Evolutionary conservation across 2,113 vertebrate species (phyloP).

Genomic region (Cheirogaleus medius): DNA sequence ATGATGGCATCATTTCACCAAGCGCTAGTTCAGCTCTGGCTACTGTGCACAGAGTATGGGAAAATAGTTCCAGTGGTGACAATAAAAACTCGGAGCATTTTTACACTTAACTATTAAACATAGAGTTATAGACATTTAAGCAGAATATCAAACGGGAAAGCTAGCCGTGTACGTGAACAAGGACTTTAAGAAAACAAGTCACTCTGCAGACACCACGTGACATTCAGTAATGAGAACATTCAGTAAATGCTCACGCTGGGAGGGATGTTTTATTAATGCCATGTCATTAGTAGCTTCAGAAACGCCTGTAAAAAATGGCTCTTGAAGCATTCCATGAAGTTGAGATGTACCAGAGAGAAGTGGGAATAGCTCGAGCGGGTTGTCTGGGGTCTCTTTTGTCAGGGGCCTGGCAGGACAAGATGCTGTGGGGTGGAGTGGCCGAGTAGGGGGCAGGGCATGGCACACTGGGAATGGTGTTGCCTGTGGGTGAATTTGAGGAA

Average conservation of each 20-base stretch:
- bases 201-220: constrained; percentile 32
- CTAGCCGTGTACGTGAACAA: constrained; percentile 1
- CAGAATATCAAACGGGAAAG: constrained; percentile 47
- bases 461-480: neutral
- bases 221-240: constrained; percentile 54
- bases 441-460: neutral
- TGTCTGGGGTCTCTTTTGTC: neutral
- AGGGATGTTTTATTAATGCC: constrained; percentile 64
- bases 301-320: constrained; percentile 15
- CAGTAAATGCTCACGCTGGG: neutral
- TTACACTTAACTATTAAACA: constrained; percentile 10
- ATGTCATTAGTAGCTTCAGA: neutral
- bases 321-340: neutral
- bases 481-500: neutral
- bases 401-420: neutral
- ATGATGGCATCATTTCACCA: neutral
- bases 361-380: accelerated
- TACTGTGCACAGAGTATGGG: neutral
- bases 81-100: constrained; percentile 34
- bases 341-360: neutral
- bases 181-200: constrained; percentile 22
- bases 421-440: neutral
- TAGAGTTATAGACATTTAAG: constrained; percentile 43
- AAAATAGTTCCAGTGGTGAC: constrained; percentile 16
- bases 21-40: neutral